These are phyloP conservation scores for Metellina segmentata DNA, from an alignment of 2,888 invertebrate genomes.

Conservation along the genomic window DNA sequence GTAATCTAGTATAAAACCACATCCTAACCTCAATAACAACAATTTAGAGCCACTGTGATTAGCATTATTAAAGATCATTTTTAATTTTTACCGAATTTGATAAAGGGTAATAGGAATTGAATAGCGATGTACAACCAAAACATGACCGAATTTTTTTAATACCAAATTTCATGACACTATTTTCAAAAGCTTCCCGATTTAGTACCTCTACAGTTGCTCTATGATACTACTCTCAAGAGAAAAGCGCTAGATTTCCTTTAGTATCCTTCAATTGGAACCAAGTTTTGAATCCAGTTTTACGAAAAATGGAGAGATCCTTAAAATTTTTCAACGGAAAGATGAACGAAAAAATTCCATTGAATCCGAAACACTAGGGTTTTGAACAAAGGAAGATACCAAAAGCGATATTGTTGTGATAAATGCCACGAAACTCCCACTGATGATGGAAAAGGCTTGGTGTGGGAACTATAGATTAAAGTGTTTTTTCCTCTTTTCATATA, in stretches of 20 bases:
- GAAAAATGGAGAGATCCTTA: constrained; percentile 19
- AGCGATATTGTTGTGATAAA: constrained; percentile 41
- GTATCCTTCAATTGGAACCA: neutral
- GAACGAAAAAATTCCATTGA: constrained; percentile 17
- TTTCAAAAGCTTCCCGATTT: neutral
- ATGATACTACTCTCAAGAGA: neutral
- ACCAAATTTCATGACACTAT: neutral
- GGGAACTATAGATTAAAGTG: constrained; percentile 10
- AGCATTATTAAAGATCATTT: too few species aligned
- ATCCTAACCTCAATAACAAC: too few species aligned
- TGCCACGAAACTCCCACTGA: neutral
- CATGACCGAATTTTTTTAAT: neutral
- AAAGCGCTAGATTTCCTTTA: constrained; percentile 19
- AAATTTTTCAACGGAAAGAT: constrained; percentile 17
- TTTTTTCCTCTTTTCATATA: constrained; percentile 41
- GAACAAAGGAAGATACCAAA: constrained; percentile 47
- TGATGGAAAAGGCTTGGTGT: constrained; percentile 10
- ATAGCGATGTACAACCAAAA: neutral
- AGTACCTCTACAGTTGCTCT: neutral
- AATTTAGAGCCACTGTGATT: too few species aligned
- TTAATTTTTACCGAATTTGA: neutral
- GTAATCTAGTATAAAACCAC: too few species aligned
- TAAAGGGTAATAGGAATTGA: neutral
- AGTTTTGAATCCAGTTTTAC: constrained; percentile 9
- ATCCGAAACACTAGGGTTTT: constrained; percentile 34